Evolutionary conservation across 2,888 invertebrate species (phyloP).

Genomic region (Salpingus planirostris): DNA sequence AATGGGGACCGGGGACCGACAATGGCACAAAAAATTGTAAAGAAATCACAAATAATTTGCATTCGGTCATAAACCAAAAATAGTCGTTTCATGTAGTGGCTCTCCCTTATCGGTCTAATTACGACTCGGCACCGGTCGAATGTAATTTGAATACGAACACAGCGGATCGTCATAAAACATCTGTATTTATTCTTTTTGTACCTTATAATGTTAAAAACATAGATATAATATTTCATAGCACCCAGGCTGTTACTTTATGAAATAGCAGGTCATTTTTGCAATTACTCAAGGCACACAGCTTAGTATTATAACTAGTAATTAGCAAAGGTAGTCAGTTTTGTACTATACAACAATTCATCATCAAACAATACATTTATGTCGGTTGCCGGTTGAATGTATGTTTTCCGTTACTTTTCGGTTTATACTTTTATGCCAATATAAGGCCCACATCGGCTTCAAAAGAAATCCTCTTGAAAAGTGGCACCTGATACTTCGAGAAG

Average conservation of each 20-base stretch:
- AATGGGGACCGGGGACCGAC: slow-evolving; percentile 32
- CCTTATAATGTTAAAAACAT: slow-evolving; percentile 35
- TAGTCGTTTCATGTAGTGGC: slow-evolving; percentile 9
- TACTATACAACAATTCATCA: slow-evolving; percentile 42
- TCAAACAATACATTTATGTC: slow-evolving; percentile 32
- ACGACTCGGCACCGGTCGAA: too few relatives aligned
- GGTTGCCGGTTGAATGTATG: slow-evolving; percentile 12
- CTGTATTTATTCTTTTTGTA: slow-evolving; percentile 26
- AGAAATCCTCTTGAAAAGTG: slow-evolving; percentile 12
- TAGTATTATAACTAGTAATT: slow-evolving; percentile 45
- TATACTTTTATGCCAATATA: slow-evolving; percentile 6
- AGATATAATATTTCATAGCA: slow-evolving; percentile 39
- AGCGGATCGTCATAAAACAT: slow-evolving; percentile 16
- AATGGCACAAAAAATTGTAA: slow-evolving; percentile 32
- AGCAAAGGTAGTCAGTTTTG: slow-evolving; percentile 43
- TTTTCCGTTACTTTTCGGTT: neutral
- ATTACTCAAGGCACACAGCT: slow-evolving; percentile 79
- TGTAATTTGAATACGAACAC: slow-evolving; percentile 29
- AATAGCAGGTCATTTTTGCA: slow-evolving; percentile 54
- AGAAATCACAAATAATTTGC: slow-evolving; percentile 36
- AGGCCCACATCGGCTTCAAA: slow-evolving; percentile 12
- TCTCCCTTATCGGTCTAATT: slow-evolving; percentile 10
- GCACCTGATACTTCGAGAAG: slow-evolving; percentile 12
- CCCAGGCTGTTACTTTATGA: slow-evolving; percentile 41
- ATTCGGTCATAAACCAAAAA: slow-evolving; percentile 24